Evolutionary conservation across 1,140 invertebrate species (phyloP).

Genomic region (Aphaenogaster rudis): DNA sequence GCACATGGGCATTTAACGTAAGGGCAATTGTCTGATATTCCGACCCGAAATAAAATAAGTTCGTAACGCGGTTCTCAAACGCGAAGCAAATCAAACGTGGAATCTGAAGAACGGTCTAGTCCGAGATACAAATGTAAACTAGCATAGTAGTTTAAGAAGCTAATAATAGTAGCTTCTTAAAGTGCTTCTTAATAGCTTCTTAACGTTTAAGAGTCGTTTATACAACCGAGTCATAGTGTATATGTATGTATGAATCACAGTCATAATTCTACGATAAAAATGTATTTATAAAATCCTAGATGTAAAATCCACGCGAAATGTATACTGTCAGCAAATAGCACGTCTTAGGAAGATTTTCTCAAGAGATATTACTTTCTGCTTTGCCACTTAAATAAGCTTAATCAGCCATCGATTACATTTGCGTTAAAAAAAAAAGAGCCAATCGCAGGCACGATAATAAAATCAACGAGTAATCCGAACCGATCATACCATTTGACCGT

Average conservation of each 20-base stretch:
- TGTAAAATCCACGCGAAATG: background rate
- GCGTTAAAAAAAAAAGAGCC: background rate
- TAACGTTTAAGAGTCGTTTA: background rate
- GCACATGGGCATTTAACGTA: background rate
- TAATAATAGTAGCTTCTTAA: background rate
- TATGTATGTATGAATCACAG: background rate
- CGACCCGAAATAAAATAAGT: background rate
- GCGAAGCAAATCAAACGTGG: background rate
- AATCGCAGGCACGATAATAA: background rate
- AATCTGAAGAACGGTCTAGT: background rate
- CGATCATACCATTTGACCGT: background rate
- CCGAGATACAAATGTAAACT: background rate
- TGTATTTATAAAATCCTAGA: background rate
- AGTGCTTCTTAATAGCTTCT: background rate
- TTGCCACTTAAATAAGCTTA: background rate
- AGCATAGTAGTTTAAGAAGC: background rate
- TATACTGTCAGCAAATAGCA: background rate
- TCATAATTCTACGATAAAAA: background rate
- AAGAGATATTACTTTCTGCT: background rate
- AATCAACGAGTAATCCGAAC: background rate
- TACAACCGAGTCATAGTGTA: background rate
- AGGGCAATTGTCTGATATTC: background rate
- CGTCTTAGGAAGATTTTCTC: background rate
- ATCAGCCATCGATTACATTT: too few relatives aligned
- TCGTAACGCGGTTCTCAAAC: background rate